Evolutionary conservation across 2,797 vertebrate genomes (phyloP).

Genomic region (Paguma larvata): DNA sequence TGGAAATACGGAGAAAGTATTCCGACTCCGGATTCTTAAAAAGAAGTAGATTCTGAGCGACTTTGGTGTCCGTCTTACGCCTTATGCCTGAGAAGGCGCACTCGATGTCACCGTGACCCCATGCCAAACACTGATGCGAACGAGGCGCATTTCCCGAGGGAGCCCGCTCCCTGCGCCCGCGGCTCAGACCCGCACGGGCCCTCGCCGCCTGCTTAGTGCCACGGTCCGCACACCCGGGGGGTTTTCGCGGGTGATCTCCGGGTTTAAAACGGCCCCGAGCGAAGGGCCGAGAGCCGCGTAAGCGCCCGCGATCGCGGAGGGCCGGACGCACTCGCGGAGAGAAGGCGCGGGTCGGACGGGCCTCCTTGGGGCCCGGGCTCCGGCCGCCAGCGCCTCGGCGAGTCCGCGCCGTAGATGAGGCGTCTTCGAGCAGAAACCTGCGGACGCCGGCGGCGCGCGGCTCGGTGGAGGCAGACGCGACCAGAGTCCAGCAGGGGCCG

Average conservation of each 20-base stretch:
- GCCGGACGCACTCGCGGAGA: fast-evolving
- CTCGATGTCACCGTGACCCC: no score
- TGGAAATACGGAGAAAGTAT: background rate
- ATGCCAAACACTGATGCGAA: no score
- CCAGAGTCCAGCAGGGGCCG: background rate
- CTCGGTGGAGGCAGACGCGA: no score
- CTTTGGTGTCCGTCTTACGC: no score
- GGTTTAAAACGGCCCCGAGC: background rate
- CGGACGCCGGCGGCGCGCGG: no score
- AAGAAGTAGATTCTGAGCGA: background rate
- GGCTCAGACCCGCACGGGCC: no score
- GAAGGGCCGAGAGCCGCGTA: fast-evolving
- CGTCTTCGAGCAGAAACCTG: no score
- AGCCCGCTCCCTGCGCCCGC: no score
- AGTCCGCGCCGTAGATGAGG: background rate
- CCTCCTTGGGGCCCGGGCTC: background rate
- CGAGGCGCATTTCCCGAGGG: no score
- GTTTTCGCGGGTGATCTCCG: background rate
- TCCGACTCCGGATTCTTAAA: background rate
- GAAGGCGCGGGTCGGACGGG: background rate
- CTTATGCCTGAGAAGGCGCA: no score
- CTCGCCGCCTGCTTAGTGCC: fast-evolving
- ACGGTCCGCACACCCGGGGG: background rate
- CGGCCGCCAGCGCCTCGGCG: fast-evolving
- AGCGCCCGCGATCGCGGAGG: background rate